Evolutionary conservation across 2,797 vertebrate species (phyloP), one percentile per base, ranked within the genome.

Genomic region (Cephalopachus bancanus): DNA sequence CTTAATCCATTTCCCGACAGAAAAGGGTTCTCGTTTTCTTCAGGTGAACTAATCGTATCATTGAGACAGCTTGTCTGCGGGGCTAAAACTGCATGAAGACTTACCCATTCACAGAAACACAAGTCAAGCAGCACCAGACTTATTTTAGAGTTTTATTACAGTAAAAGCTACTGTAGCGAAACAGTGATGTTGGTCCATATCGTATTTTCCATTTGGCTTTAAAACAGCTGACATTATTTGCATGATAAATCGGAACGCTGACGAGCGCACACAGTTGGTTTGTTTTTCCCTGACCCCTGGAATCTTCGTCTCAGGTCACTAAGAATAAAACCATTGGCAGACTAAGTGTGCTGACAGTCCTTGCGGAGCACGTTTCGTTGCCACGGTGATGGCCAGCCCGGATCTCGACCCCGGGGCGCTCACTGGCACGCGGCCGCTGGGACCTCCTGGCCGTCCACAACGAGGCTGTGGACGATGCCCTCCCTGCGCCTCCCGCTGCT

Each of bases 401-500:
- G 96, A 97, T 95, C 83, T 93, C 95, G 87, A 91, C 93, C 95
- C 88, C 94, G 37, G 37, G 37, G 3, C 37, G 37, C 37, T 37
- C 37, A 37, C 37, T 37, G 93, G 88, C n/a, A 22, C 55, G 93
- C 95, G 95, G 98, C 98, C 95, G 99, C 99, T 0, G 99, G 98
- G 75, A 99, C 99, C 98, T 99, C 99, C 79, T 98, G 98, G 89
- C 99, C 99, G 49, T 99, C 99, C 96, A 99, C 99, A 19, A 99
- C 98, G 85, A 99, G 99, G 0, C 99, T 99, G 91, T 99, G 99
- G 96, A 99, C 99, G 98, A 99, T 99, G 57, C 99, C 99, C 88
- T 99, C 99, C 96, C 98, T 99, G 93, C 99, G 99, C 98, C 99
- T 99, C 19, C 99, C 99, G 53, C 99, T 99, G 97, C 99, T 99